A percentile compares a stretch with the other conserved stretches of the same genome.
Evolutionary conservation across 2,888 invertebrate species (phyloP).

Genomic region (Melieria crassipennis): DNA sequence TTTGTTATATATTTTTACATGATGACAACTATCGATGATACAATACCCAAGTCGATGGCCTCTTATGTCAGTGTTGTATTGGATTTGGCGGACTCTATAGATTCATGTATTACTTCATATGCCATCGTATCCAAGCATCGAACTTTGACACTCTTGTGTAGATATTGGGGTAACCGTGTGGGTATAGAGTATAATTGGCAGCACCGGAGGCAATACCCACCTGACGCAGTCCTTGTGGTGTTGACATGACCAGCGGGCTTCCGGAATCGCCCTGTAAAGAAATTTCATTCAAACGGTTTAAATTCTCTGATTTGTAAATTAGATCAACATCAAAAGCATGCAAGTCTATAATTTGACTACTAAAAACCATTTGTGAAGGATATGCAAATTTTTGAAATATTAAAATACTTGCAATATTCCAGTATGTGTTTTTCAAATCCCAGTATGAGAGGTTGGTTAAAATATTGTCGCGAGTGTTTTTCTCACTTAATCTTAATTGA

Average conservation of each 20-base stretch:
- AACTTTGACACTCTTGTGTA: slow-evolving; percentile 62
- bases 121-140: slow-evolving; percentile 53
- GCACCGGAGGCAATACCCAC: slow-evolving; percentile 56
- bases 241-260: slow-evolving; percentile 58
- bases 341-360: too few relatives aligned
- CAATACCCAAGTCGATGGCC: too few relatives aligned
- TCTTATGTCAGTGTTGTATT: neutral
- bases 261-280: slow-evolving; percentile 62
- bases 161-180: slow-evolving; percentile 43
- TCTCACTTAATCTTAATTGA: neutral
- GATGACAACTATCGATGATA: too few relatives aligned
- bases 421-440: too few relatives aligned
- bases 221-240: slow-evolving; percentile 47
- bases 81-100: neutral
- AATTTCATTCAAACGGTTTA: neutral
- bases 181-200: too few relatives aligned
- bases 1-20: too few relatives aligned
- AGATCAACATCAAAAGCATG: too few relatives aligned
- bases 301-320: neutral
- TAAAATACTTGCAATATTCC: too few relatives aligned
- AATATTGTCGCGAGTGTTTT: neutral
- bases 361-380: too few relatives aligned
- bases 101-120: slow-evolving; percentile 35
- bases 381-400: too few relatives aligned
- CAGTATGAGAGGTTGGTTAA: too few relatives aligned